Evolutionary conservation across 2,888 invertebrate species (phyloP).

Genomic region (Chrysodeixis includens): DNA sequence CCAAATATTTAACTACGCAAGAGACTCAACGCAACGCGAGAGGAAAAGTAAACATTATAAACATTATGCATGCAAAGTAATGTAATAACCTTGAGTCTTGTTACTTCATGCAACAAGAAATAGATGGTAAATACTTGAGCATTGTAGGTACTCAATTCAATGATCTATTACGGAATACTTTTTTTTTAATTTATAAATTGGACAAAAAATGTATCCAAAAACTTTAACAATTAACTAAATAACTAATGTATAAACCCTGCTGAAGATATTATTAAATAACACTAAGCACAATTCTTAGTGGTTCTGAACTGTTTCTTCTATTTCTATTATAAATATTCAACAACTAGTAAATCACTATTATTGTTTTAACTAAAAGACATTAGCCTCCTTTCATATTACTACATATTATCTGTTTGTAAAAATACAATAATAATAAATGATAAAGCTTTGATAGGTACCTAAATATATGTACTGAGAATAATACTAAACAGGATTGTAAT

Average conservation of each 20-base stretch:
- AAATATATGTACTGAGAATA: background rate
- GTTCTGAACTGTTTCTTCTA: background rate
- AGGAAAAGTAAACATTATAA: conserved; percentile 25
- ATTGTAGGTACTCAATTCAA: conserved; percentile 36
- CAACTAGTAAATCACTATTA: background rate
- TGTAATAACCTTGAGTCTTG: conserved; percentile 35
- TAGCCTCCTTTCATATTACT: background rate
- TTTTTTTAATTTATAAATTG: background rate
- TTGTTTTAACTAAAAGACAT: too few relatives aligned
- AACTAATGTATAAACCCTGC: background rate
- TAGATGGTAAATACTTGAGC: conserved; percentile 21
- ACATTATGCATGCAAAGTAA: conserved; percentile 15
- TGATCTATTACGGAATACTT: conserved; percentile 29
- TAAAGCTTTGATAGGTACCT: conserved; percentile 2
- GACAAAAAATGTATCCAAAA: background rate
- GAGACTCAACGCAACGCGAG: background rate
- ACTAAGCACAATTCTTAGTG: background rate
- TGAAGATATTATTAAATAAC: background rate
- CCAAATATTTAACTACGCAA: background rate
- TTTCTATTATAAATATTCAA: background rate
- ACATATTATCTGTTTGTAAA: background rate
- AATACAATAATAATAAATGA: background rate
- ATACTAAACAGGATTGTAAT: conserved; percentile 3
- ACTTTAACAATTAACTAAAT: background rate
- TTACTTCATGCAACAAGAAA: conserved; percentile 27